Evolutionary conservation across 2,113 vertebrate species (phyloP).

Genomic region (Psittacula cyanocephala): DNA sequence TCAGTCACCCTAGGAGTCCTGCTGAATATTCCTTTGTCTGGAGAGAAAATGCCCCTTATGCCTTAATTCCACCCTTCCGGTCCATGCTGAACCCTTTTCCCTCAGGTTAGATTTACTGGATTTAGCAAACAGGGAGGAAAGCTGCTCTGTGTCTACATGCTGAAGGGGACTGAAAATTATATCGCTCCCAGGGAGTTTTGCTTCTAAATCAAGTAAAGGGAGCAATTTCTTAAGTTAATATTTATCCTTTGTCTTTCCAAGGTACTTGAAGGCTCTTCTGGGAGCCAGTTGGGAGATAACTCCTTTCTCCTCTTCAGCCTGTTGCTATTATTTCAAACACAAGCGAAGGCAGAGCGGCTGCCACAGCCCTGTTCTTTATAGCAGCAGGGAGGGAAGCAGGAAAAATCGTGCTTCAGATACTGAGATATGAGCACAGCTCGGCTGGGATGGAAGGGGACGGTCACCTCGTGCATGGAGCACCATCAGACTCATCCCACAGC

Average conservation of each 20-base stretch:
- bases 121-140: background rate
- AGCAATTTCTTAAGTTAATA: background rate
- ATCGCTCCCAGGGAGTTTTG: background rate
- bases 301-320: background rate
- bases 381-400: background rate
- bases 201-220: background rate
- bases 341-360: background rate
- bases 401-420: background rate
- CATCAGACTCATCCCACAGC: background rate
- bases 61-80: background rate
- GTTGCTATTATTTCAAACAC: background rate
- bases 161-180: background rate
- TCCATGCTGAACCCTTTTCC: background rate
- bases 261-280: background rate
- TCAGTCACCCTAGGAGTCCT: background rate
- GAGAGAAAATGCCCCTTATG: background rate
- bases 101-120: background rate
- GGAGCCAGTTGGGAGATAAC: background rate
- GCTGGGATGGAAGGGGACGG: rapidly evolving
- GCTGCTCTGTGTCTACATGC: background rate
- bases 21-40: background rate
- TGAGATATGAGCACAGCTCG: rapidly evolving
- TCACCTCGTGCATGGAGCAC: background rate
- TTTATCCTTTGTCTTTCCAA: background rate
- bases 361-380: background rate